phyloP scores from a whole-genome alignment of 2,888 invertebrate genomes.

The Trissolcus japonicus region DNA sequence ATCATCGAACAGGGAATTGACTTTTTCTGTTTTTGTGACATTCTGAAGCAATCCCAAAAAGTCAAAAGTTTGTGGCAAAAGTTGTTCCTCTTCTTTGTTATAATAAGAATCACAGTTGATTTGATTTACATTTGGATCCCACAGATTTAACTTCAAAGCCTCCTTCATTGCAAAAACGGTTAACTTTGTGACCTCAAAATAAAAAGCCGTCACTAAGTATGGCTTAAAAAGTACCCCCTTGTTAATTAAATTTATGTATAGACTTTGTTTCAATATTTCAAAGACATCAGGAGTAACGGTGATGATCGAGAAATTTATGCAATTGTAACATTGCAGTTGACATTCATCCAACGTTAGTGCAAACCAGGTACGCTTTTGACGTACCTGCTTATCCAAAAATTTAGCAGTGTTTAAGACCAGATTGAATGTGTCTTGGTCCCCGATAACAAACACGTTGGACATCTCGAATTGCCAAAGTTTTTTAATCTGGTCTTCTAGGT shows the following conservation, averaged over 20 bases:
- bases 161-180: constrained; percentile 68
- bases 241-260: constrained; percentile 57
- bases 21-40: constrained; percentile 44
- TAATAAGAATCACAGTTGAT: constrained; percentile 81
- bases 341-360: constrained; percentile 87
- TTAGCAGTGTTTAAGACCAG: constrained; percentile 84
- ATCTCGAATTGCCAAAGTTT: constrained; percentile 88
- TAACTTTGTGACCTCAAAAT: constrained; percentile 84
- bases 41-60: constrained; percentile 72
- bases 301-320: constrained; percentile 86
- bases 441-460: constrained; percentile 92
- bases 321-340: constrained; percentile 83
- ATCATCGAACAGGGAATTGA: constrained; percentile 65
- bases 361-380: constrained; percentile 84
- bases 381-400: constrained; percentile 84
- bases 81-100: constrained; percentile 75
- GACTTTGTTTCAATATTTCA: constrained; percentile 5
- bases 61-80: constrained; percentile 82
- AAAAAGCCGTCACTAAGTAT: constrained; percentile 81
- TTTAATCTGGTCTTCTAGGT: constrained; percentile 82
- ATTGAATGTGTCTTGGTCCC: constrained; percentile 84
- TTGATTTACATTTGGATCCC: constrained; percentile 85
- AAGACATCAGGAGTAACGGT: constrained; percentile 81
- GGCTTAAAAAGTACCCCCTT: constrained; percentile 56
- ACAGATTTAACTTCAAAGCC: constrained; percentile 79